Base-by-base conservation (phyloP, 2,888 invertebrate species). In the Chloroclystis v-ata region DNA sequence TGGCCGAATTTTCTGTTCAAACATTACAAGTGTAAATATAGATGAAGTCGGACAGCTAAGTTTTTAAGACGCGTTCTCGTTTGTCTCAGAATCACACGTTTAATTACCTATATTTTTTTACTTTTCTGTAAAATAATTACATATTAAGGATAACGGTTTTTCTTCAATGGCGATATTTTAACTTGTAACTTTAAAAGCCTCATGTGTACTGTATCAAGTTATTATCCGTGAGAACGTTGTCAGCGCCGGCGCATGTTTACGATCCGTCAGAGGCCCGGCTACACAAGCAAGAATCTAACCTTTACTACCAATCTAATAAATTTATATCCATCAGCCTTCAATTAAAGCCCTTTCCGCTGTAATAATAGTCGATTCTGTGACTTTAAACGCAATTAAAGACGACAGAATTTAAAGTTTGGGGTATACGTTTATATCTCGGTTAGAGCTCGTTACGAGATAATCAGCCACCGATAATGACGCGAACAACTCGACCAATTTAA, bases 401-500 rank as follows among this genome's bases (percentile, higher is more conserved):
- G 32, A 49, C 42, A 53, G 42, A 48, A 52, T 55, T 46, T 48
- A 52, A 54, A 54, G 37, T 42, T 54, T 51, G 45, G 49, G 55
- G 49, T 47, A 45, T 42, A 49, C 47, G 40, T 41, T 45, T 24
- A 39, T 28, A 14, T 37, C 37, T 42, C 49, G 42, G 44, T 37
- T 52, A 53, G 47, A 52, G 48, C 52, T 47, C 45, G 52, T 56
- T 58, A 57, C 60, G 56, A 48, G 56, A 54, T 53, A 63, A 61
- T 59, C 69, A 61, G 60, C 59, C 62, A 53, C 57, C 54, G 64
- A 54, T 56, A 59, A 59, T 60, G 60, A 69, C 65, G 67, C 48
- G 53, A 51, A 65, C 57, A 60, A 58, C 51, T 53, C 45, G 50
- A 40, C 60, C 68, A 65, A 62, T 65, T 68, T 67, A 68, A 66